phyloP scores from a whole-genome alignment of 1,140 invertebrate species.

The Orius insidiosus region DNA sequence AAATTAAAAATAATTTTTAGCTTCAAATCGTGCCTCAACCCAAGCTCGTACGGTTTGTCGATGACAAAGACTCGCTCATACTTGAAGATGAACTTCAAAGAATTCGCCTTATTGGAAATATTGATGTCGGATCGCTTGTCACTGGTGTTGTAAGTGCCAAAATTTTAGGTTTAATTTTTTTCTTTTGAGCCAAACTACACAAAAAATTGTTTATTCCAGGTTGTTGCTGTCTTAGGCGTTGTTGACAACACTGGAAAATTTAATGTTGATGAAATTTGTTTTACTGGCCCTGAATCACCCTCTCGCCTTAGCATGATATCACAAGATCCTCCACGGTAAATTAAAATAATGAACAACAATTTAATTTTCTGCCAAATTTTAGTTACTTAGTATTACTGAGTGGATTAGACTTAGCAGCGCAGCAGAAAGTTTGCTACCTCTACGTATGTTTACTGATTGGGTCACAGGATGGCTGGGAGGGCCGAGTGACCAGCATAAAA shows the following conservation, averaged over 20 bases:
- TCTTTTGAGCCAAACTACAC: no score
- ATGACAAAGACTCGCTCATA: constrained; percentile 55
- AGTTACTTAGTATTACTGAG: constrained; percentile 61
- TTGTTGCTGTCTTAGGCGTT: constrained; percentile 50
- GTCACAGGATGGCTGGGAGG: constrained; percentile 52
- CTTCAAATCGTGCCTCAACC: constrained; percentile 64
- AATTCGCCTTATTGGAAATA: constrained; percentile 53
- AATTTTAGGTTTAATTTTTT: no score
- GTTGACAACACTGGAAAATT: constrained; percentile 50
- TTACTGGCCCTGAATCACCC: constrained; percentile 31
- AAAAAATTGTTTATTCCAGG: constrained; percentile 8
- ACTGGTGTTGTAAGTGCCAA: constrained; percentile 46
- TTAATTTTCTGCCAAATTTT: constrained; percentile 13
- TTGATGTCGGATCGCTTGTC: constrained; percentile 36
- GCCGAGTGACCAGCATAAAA: constrained; percentile 35
- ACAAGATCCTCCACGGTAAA: constrained; percentile 1
- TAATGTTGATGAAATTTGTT: constrained; percentile 56
- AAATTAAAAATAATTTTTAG: constrained; percentile 22
- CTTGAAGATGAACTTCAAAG: constrained; percentile 84
- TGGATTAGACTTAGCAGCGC: constrained; percentile 58
- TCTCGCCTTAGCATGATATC: constrained; percentile 2
- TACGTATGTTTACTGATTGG: constrained; percentile 65
- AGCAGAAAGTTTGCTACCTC: constrained; percentile 30
- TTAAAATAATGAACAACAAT: neutral
- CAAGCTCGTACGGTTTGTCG: constrained; percentile 33